Percentiles rank a stretch among this genome's conserved stretches.
These are phyloP conservation scores for Entomobrya multifasciata DNA, from an alignment of 2,888 invertebrate species.

Conservation along the genomic window DNA sequence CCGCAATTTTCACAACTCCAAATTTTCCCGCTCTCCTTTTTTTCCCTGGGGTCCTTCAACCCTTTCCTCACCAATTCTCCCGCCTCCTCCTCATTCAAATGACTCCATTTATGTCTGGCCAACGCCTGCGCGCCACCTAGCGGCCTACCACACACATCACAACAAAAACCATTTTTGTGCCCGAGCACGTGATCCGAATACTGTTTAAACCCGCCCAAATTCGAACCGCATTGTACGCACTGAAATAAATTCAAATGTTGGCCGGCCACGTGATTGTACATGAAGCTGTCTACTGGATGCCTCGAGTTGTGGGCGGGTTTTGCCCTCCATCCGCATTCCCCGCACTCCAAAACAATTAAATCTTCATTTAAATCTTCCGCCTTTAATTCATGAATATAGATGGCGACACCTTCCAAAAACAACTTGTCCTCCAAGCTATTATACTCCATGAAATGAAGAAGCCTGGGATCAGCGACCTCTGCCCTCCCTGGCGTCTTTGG, in stretches of 20 bases:
- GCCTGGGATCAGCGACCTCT: background rate
- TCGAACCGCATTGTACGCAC: background rate
- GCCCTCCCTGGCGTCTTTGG: constrained; percentile 6
- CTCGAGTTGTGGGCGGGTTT: background rate
- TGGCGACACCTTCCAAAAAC: background rate
- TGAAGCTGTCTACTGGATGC: background rate
- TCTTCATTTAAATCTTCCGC: too few relatives aligned
- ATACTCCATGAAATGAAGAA: background rate
- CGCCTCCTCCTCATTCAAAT: background rate
- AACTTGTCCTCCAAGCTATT: background rate
- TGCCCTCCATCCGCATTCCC: background rate
- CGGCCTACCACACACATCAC: constrained; percentile 5
- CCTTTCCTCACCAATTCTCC: background rate
- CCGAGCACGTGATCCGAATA: background rate
- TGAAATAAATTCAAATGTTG: background rate
- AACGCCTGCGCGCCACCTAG: background rate
- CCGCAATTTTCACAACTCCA: background rate
- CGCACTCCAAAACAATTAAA: background rate
- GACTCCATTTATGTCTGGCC: constrained; percentile 13
- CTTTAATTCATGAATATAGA: background rate
- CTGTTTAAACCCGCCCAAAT: background rate
- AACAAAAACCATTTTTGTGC: background rate
- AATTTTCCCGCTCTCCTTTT: background rate
- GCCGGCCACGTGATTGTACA: constrained; percentile 15
- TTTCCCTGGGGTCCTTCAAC: constrained; percentile 12